phyloP scores from a whole-genome alignment of 2,113 vertebrate species.

The Rhipidura dahli region DNA sequence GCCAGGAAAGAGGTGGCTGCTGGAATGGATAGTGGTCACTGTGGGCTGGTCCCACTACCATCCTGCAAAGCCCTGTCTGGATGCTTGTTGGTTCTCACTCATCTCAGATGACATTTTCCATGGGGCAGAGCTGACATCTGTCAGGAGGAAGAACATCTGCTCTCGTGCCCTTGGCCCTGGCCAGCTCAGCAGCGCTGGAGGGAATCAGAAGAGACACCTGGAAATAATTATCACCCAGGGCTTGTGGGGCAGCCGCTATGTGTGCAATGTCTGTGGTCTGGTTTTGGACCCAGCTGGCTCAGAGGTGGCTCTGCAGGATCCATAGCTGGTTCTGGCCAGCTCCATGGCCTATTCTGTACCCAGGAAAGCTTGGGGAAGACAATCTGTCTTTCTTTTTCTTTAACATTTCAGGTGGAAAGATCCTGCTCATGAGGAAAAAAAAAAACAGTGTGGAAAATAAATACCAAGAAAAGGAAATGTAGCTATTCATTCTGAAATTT shows the following conservation, averaged over 20 bases:
- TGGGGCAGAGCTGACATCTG: not conserved
- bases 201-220: not conserved
- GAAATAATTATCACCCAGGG: not conserved
- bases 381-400: not conserved
- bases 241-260: not conserved
- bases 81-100: not conserved
- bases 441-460: not conserved
- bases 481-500: not conserved
- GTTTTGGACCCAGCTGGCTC: not conserved
- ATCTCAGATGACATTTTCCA: not conserved
- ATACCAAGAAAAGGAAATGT: not conserved
- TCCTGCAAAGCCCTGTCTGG: not conserved
- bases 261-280: conserved; percentile 25
- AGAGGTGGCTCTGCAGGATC: not conserved
- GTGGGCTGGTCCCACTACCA: not conserved
- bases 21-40: not conserved
- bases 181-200: not conserved
- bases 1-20: not conserved
- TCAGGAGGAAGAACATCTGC: conserved; percentile 25
- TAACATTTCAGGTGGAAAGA: not conserved
- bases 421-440: not conserved
- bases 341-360: not conserved
- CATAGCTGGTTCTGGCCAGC: not conserved
- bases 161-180: not conserved
- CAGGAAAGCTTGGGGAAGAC: not conserved